phyloP scores from a whole-genome alignment of 2,113 vertebrate species.

The Eptatretus burgeri region DNA sequence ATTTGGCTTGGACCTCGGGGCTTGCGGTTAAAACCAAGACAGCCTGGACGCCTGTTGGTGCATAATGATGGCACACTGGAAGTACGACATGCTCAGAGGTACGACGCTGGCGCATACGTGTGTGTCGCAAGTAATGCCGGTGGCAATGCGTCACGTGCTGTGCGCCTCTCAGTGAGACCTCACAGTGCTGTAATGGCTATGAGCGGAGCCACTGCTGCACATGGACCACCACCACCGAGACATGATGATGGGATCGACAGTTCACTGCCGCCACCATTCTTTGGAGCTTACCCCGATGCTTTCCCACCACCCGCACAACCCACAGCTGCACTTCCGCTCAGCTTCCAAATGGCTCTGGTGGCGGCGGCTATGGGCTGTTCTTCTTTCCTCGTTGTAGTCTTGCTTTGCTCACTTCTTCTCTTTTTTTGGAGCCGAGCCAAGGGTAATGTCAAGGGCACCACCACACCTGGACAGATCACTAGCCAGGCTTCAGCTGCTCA shows the following conservation, averaged over 20 bases:
- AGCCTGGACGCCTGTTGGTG: background rate
- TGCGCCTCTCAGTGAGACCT: background rate
- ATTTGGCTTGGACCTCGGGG: conserved; percentile 1
- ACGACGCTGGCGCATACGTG: conserved; percentile 1
- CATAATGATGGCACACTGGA: background rate
- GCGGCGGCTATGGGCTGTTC: conserved; percentile 98
- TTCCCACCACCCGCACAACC: conserved; percentile 60
- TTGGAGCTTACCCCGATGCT: conserved; percentile 60
- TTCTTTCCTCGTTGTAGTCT: conserved; percentile 80
- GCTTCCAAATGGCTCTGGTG: conserved; percentile 95
- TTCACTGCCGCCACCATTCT: conserved; percentile 50
- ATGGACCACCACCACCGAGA: background rate
- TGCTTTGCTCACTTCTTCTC: conserved; percentile 87
- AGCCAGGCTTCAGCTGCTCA: too few species aligned
- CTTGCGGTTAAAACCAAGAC: background rate
- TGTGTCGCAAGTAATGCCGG: background rate
- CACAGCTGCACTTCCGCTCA: conserved; percentile 68
- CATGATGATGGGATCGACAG: background rate
- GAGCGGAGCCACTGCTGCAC: conserved; percentile 2
- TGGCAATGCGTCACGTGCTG: conserved; percentile 2
- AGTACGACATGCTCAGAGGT: conserved; percentile 1
- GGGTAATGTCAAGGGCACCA: conserved; percentile 96
- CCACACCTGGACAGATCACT: conserved; percentile 50
- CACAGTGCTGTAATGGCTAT: background rate
- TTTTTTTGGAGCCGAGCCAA: conserved; percentile 97